These are phyloP conservation scores for Leptarthrus brevirostris DNA, from an alignment of 2,888 invertebrate genomes.

Conservation along the genomic window DNA sequence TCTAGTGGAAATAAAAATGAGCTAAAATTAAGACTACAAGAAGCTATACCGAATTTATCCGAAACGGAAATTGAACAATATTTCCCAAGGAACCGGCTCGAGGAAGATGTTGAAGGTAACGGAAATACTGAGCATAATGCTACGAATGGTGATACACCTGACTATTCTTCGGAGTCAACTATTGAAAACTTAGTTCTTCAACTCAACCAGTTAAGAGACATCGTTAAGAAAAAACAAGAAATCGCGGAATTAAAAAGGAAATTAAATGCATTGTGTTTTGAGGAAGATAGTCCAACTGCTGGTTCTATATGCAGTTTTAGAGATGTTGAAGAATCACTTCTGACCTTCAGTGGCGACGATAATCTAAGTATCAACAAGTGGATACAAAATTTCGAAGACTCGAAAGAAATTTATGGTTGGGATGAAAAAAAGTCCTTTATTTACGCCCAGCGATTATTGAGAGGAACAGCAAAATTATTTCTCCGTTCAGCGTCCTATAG, in stretches of 20 bases:
- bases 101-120: background rate
- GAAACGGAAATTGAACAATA: slow-evolving; percentile 3
- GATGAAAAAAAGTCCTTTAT: slow-evolving; percentile 48
- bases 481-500: slow-evolving; percentile 42
- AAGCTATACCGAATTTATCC: slow-evolving; percentile 26
- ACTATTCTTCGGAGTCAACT: background rate
- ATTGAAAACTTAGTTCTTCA: background rate
- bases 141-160: background rate
- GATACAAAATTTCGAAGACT: slow-evolving; percentile 49
- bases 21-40: slow-evolving; percentile 39
- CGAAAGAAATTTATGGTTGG: slow-evolving; percentile 31
- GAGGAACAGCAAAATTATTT: slow-evolving; percentile 50
- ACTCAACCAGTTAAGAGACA: background rate
- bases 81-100: slow-evolving; percentile 26
- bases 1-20: slow-evolving; percentile 28
- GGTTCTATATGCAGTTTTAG: slow-evolving; percentile 33
- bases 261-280: slow-evolving; percentile 5
- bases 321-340: slow-evolving; percentile 50
- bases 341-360: slow-evolving; percentile 49
- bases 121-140: background rate
- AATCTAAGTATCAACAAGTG: slow-evolving; percentile 48
- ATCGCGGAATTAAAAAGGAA: slow-evolving; percentile 37
- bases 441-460: slow-evolving; percentile 39
- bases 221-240: slow-evolving; percentile 27
- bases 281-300: background rate